Evolutionary conservation across 2,888 invertebrate genomes (phyloP), one percentile per base, ranked within the genome.

Genomic region (Mimumesa dahlbomi): DNA sequence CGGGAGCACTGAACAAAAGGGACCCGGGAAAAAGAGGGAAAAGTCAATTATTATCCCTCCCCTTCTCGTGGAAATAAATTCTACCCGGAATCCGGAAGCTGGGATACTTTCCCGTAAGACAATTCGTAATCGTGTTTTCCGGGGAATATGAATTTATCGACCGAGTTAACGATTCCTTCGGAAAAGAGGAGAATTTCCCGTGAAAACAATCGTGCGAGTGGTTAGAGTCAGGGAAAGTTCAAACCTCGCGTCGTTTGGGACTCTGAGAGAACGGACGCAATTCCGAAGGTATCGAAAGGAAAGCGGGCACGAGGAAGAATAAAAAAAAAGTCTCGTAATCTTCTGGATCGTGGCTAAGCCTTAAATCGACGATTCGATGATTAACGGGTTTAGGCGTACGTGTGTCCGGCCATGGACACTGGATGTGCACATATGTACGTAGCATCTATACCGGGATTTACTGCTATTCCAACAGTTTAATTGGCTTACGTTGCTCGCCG

Each of bases 401-500:
- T n/a, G 22, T 43, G 7, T 36, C 13, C 25, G 42, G n/a, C n/a
- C n/a, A n/a, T n/a, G n/a, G n/a, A n/a, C n/a, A n/a, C n/a, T n/a
- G n/a, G n/a, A n/a, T 40, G 4, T 18, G 29, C 29, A 25, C 25
- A 25, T 25, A 25, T 7, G 25, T 25, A 36, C 36, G 2, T 3
- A 13, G 5, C 3, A 3, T 25, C 36, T 3, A 36, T 36, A 36
- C 2, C 2, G 11, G 69, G 72, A 69, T 72, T 72, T 64, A 66
- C 69, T 62, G 64, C 53, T 48, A 56, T 66, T 65, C 66, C 29
- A 45, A 45, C 63, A 52, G 69, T 66, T 73, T 72, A 70, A 77
- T 77, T 73, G 73, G 64, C 66, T 75, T 73, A 72, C 50, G 57
- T 42, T 53, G 68, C 38, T 68, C 56, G 49, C 54, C 25, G 63